A percentile compares a stretch with the other conserved stretches of the same genome.
Evolutionary conservation across 2,797 vertebrate species (phyloP).

Genomic region (Amblyraja radiata): DNA sequence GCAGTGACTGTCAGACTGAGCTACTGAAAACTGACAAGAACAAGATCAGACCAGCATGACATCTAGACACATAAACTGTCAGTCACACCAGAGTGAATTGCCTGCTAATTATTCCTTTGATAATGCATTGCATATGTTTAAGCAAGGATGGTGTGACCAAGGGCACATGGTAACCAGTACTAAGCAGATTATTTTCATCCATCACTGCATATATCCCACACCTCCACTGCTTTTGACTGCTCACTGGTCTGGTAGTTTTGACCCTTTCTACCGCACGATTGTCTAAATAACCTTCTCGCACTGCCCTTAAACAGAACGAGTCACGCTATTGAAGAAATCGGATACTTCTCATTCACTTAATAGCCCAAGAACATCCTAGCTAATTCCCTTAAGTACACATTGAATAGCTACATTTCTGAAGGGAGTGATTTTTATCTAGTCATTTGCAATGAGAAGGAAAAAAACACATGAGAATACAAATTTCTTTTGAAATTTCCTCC

Average conservation of each 20-base stretch:
- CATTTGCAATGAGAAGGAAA: slow-evolving; percentile 1
- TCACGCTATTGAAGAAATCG: slow-evolving; percentile 64
- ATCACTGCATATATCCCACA: slow-evolving; percentile 31
- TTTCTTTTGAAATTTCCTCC: not conserved
- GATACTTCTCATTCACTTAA: slow-evolving; percentile 78
- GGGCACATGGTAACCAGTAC: slow-evolving; percentile 23
- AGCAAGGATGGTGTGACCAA: slow-evolving; percentile 31
- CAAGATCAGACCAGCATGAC: slow-evolving; percentile 35
- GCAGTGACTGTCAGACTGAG: slow-evolving; percentile 9
- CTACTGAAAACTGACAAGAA: slow-evolving; percentile 31
- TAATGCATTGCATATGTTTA: slow-evolving; percentile 36
- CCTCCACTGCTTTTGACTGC: slow-evolving; percentile 12
- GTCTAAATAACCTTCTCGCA: slow-evolving; percentile 30
- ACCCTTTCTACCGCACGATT: slow-evolving; percentile 25
- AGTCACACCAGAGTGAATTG: slow-evolving; percentile 35
- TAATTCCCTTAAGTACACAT: slow-evolving; percentile 68
- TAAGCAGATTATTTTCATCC: slow-evolving; percentile 33
- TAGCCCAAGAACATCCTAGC: slow-evolving; percentile 72
- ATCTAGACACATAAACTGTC: slow-evolving; percentile 36
- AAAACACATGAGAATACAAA: slow-evolving; percentile 25
- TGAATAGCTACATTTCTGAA: slow-evolving; percentile 46
- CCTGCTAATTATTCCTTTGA: slow-evolving; percentile 36
- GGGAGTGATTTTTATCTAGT: slow-evolving; percentile 31
- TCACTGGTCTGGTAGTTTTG: slow-evolving; percentile 28
- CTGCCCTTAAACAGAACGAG: slow-evolving; percentile 46